A percentile compares a stretch with the other conserved stretches of the same genome.
Evolutionary conservation across 2,797 vertebrate genomes (phyloP).

Genomic region (Uromys caudimaculatus): DNA sequence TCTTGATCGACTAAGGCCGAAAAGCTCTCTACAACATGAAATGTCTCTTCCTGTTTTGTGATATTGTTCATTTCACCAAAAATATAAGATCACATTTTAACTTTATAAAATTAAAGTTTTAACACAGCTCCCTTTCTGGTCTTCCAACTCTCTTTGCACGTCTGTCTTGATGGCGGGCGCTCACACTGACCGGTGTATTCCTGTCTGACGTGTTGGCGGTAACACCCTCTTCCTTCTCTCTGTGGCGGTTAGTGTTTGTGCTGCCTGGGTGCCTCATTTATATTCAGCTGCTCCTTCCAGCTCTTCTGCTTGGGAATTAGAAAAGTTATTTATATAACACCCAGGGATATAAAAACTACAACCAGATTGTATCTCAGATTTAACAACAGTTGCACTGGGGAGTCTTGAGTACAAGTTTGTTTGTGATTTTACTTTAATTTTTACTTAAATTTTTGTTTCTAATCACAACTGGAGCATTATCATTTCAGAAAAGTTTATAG

Average conservation of each 20-base stretch:
- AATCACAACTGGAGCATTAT: constrained; percentile 39
- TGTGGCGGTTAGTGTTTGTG: constrained; percentile 22
- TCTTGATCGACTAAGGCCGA: constrained; percentile 18
- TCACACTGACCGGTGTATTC: neutral
- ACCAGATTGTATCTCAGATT: constrained; percentile 74
- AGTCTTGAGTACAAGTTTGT: constrained; percentile 61
- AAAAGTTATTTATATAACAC: constrained; percentile 74
- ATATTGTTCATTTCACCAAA: constrained; percentile 24
- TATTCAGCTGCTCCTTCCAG: constrained; percentile 64
- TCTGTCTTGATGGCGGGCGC: constrained; percentile 41
- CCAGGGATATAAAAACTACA: constrained; percentile 69
- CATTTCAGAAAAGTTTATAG: constrained; percentile 45
- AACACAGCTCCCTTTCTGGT: constrained; percentile 42
- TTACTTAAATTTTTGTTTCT: constrained; percentile 58
- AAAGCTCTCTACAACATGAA: constrained; percentile 44
- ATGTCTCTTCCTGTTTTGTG: constrained; percentile 44
- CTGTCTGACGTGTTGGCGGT: constrained; percentile 43
- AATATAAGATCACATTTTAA: constrained; percentile 70
- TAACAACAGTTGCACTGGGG: constrained; percentile 66
- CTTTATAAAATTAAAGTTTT: constrained; percentile 76
- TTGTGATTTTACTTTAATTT: constrained; percentile 65
- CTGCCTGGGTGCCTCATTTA: constrained; percentile 73
- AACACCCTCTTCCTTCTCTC: constrained; percentile 9
- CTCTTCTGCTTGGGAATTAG: constrained; percentile 68
- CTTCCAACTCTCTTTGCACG: constrained; percentile 35